These are phyloP conservation scores for Thecophora atra DNA, from an alignment of 2,888 invertebrate species.

Conservation along the genomic window DNA sequence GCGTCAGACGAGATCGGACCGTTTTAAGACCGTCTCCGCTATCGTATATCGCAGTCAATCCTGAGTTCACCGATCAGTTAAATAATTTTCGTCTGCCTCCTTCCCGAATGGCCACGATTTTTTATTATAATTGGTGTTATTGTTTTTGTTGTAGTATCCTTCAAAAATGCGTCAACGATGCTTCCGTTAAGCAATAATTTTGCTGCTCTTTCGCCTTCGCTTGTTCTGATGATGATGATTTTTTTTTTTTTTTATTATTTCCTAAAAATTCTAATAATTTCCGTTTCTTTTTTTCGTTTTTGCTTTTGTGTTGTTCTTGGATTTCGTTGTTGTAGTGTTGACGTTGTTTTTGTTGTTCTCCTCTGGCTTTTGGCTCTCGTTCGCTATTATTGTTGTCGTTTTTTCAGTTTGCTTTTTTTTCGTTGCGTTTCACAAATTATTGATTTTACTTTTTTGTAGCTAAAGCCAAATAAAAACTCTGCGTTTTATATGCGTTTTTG, in stretches of 20 bases:
- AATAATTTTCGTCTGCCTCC: slow-evolving; percentile 29
- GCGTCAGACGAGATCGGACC: neutral
- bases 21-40: neutral
- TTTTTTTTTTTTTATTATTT: slow-evolving; percentile 23
- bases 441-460: slow-evolving; percentile 8
- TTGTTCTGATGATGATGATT: slow-evolving; percentile 43
- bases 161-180: slow-evolving; percentile 11
- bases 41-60: neutral
- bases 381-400: slow-evolving; percentile 30
- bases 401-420: slow-evolving; percentile 18
- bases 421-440: slow-evolving; percentile 25
- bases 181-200: slow-evolving; percentile 28
- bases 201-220: slow-evolving; percentile 37
- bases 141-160: slow-evolving; percentile 33
- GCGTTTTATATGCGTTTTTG: slow-evolving; percentile 19
- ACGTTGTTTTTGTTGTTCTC: slow-evolving; percentile 43
- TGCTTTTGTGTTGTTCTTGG: slow-evolving; percentile 28
- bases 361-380: slow-evolving; percentile 42
- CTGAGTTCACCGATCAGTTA: too few species aligned
- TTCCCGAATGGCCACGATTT: neutral
- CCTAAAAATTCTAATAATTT: slow-evolving; percentile 46
- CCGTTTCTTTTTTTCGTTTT: slow-evolving; percentile 46
- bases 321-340: slow-evolving; percentile 36
- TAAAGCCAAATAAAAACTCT: neutral
- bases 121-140: slow-evolving; percentile 19